Base-by-base conservation (phyloP, 2,797 vertebrate genomes). In the Numenius phaeopus region DNA sequence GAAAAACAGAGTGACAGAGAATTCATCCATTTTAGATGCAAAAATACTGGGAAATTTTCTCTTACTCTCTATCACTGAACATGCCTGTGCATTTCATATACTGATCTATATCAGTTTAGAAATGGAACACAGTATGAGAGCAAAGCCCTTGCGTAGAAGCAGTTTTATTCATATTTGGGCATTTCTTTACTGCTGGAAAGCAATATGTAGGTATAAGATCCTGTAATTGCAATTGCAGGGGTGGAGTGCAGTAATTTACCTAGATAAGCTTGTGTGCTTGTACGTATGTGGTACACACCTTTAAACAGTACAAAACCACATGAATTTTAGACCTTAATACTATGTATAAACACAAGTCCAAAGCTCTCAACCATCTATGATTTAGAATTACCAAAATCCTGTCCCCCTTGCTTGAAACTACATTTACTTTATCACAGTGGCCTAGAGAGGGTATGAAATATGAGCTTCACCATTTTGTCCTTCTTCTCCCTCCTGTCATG, bases 21-120 rank as follows among this genome's bases (percentile, higher is more conserved):
- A 78, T 71, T 92, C 83, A 90, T 40, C 54, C 29, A 70, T 88
- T 81, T 93, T 27, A 62, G 58, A 93, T 58, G 61, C 72, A 94
- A 93, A 93, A 91, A 62, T 55, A 83, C 8, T 2, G 1, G 61
- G 82, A 94, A 81, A 75, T 81, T 86, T 94, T 77, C 44, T 78
- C 72, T 83, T 87, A n/a, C 57, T 64, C 52, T 30, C 44, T 67
- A 57, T 78, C 82, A 78, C 10, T 42, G 79, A 94, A 78, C 72
- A 70, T 91, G 94, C 42, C 82, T 76, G 58, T 62, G 73, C 89
- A 95, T 91, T 97, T 91, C 42, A 65, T 81, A 57, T 3, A 40
- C 72, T 5, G 9, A 94, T 90, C 80, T 69, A 1, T 32, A 72
- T 23, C 75, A 64, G 47, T 52, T 39, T 71, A 66, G 89, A 83